phyloP scores from a whole-genome alignment of 2,888 invertebrate species.

The Antitype chi region DNA sequence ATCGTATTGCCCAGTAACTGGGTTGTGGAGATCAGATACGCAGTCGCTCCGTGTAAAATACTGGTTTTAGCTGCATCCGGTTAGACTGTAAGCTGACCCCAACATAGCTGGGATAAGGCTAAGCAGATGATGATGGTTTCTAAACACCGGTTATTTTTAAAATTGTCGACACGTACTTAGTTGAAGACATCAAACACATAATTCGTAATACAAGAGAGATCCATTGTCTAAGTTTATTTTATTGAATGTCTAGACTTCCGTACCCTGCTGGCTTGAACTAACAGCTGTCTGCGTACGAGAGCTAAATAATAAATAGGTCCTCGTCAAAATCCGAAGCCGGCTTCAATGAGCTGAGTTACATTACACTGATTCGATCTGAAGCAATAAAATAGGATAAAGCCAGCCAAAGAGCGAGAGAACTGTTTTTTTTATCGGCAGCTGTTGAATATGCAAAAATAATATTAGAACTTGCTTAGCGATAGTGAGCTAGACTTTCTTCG shows the following conservation, averaged over 20 bases:
- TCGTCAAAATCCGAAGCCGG: constrained; percentile 14
- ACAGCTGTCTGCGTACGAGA: constrained; percentile 10
- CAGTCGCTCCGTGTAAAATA: too few species aligned
- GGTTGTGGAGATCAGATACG: too few species aligned
- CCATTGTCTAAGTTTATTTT: neutral
- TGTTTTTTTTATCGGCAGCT: constrained; percentile 16
- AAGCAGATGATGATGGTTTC: too few species aligned
- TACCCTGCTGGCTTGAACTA: constrained; percentile 2
- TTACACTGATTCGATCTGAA: constrained; percentile 23
- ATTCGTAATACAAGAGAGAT: neutral
- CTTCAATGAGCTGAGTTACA: constrained; percentile 9
- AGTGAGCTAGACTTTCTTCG: neutral
- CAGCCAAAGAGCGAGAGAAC: neutral
- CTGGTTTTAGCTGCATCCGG: too few species aligned
- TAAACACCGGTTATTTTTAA: neutral
- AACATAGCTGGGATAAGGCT: too few species aligned
- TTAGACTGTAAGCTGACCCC: too few species aligned
- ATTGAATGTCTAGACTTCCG: neutral
- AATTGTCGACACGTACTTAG: neutral
- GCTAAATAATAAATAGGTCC: constrained; percentile 18
- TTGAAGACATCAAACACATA: neutral
- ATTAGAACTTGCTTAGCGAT: neutral
- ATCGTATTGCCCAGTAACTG: neutral
- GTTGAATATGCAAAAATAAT: constrained; percentile 1
- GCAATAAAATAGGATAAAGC: constrained; percentile 26